phyloP scores from a whole-genome alignment of 2,113 vertebrate species.

The Cheilinus undulatus region DNA sequence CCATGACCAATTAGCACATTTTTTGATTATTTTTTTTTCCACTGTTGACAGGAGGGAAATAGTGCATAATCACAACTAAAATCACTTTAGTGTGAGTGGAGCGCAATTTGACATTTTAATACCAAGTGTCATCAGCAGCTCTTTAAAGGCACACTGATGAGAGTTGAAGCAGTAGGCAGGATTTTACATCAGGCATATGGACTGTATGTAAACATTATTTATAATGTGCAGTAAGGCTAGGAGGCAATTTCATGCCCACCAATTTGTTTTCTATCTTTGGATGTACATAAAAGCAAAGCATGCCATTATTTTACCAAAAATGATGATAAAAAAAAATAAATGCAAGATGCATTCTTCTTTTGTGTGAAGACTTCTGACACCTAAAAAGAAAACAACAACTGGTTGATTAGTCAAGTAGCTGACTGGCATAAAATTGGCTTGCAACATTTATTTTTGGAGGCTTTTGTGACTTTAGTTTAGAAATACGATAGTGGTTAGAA shows the following conservation, averaged over 20 bases:
- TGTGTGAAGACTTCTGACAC: not conserved
- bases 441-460: not conserved
- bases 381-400: not conserved
- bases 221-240: not conserved
- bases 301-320: not conserved
- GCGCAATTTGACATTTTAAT: constrained; percentile 80
- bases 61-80: constrained; percentile 78
- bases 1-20: constrained; percentile 81
- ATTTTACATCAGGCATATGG: constrained; percentile 20
- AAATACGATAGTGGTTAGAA: no score
- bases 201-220: constrained; percentile 29
- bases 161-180: constrained; percentile 19
- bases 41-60: constrained; percentile 66
- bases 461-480: no score
- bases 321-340: not conserved
- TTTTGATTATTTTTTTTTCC: constrained; percentile 63
- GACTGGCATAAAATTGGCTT: not conserved
- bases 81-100: constrained; percentile 75
- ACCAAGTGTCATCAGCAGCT: constrained; percentile 66
- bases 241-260: not conserved
- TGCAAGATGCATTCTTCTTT: not conserved
- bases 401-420: not conserved
- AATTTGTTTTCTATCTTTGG: not conserved
- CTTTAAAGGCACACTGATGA: constrained; percentile 66
- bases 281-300: not conserved